Conservation (phyloP, 1,140 invertebrate genomes). For the Periplaneta americana region DNA sequence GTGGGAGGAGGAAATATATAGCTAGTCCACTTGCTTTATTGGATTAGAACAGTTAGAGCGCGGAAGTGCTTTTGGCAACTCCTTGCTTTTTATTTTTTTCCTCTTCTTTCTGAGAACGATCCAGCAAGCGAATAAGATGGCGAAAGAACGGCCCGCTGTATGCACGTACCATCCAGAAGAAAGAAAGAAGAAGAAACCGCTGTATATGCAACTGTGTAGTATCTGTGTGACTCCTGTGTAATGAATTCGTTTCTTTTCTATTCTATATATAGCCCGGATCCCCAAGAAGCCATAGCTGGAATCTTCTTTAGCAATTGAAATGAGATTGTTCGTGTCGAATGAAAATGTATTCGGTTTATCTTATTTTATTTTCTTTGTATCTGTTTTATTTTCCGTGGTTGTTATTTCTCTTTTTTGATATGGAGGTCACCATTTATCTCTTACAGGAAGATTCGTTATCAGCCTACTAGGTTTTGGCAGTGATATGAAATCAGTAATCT, state of each 20-base stretch:
- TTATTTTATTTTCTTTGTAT: not conserved
- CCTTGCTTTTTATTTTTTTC: too few species aligned
- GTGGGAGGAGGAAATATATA: not conserved
- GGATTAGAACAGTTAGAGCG: not conserved
- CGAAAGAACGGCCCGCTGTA: too few species aligned
- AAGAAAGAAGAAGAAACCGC: not conserved
- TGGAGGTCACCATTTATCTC: not conserved
- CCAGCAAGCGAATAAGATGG: too few species aligned
- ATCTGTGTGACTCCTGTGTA: not conserved
- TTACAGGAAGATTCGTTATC: not conserved
- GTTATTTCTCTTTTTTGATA: not conserved
- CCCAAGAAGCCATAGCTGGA: not conserved
- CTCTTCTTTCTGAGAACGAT: too few species aligned
- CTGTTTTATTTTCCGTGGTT: not conserved
- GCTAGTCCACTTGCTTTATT: not conserved
- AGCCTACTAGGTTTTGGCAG: not conserved
- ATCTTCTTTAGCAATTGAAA: not conserved
- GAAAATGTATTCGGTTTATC: not conserved
- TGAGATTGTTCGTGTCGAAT: not conserved
- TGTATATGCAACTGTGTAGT: not conserved
- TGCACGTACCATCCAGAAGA: not conserved
- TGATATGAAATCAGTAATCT: too few species aligned
- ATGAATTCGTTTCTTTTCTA: not conserved
- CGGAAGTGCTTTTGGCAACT: not conserved
- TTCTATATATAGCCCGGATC: not conserved